phyloP scores from a whole-genome alignment of 2,888 invertebrate species.

The Ephialtes manifestator region DNA sequence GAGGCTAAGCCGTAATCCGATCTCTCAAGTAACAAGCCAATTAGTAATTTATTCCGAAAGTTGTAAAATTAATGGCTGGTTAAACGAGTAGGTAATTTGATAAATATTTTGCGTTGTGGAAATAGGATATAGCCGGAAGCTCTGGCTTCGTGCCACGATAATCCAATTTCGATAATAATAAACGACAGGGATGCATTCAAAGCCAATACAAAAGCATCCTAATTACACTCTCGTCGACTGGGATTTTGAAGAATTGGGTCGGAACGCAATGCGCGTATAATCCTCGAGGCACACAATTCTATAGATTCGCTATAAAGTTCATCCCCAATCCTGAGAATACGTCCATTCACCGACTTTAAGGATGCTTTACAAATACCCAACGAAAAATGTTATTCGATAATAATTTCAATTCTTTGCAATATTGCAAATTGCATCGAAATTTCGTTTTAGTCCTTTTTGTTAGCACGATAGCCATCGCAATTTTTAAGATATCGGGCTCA shows the following conservation, averaged over 20 bases:
- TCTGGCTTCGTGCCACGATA: slow-evolving; percentile 34
- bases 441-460: no score
- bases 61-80: background rate
- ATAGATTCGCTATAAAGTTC: slow-evolving; percentile 47
- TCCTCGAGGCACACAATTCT: slow-evolving; percentile 48
- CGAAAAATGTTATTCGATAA: no score
- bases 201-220: slow-evolving; percentile 55
- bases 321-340: slow-evolving; percentile 38
- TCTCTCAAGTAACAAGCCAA: background rate
- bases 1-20: background rate
- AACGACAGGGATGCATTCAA: slow-evolving; percentile 38
- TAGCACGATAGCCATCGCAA: no score
- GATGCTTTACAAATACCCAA: no score
- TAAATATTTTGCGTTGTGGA: slow-evolving; percentile 2
- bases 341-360: slow-evolving; percentile 28
- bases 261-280: slow-evolving; percentile 61
- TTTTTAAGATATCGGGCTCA: no score
- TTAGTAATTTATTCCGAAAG: background rate
- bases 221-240: slow-evolving; percentile 63
- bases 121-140: slow-evolving; percentile 12
- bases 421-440: no score
- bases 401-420: no score
- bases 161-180: slow-evolving; percentile 53
- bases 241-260: slow-evolving; percentile 69
- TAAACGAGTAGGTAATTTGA: background rate